A percentile compares a stretch with the other conserved stretches of the same genome.
Conservation (phyloP, 2,113 vertebrate species). For the Silurus glanis region DNA sequence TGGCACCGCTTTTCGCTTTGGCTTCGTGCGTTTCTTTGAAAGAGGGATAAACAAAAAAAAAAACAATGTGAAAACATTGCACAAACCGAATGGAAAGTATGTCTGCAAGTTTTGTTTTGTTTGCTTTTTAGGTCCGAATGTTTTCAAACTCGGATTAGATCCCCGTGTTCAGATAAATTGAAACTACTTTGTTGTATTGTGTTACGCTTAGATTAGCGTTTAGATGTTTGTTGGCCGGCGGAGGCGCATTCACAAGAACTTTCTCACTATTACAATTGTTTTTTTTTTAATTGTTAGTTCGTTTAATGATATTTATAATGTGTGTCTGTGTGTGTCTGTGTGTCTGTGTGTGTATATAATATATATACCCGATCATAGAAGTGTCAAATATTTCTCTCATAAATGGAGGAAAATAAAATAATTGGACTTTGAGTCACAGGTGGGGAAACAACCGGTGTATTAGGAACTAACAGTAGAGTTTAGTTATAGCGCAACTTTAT, state of each 20-base stretch:
- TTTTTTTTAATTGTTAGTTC: neutral
- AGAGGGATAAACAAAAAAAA: no score
- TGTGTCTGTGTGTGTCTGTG: no score
- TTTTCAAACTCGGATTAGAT: neutral
- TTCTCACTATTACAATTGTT: neutral
- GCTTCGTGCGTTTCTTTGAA: neutral
- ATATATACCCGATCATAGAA: no score
- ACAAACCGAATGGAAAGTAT: neutral
- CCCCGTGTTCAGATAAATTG: neutral
- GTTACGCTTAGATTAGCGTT: neutral
- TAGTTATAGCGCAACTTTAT: neutral
- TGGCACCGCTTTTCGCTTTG: neutral
- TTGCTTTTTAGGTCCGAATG: neutral
- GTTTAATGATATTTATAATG: neutral
- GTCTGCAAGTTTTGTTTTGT: constrained; percentile 47
- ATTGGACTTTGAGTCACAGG: neutral
- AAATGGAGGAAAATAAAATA: neutral
- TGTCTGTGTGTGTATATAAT: no score
- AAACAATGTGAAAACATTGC: neutral
- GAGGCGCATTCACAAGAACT: neutral
- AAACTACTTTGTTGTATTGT: neutral
- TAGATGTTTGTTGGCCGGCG: neutral
- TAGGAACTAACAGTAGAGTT: neutral
- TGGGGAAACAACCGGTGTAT: neutral
- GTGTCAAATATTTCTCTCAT: no score